Percentiles rank a stretch among this genome's conserved stretches.
Conservation (phyloP, 2,113 vertebrate species). For the Equus przewalskii region DNA sequence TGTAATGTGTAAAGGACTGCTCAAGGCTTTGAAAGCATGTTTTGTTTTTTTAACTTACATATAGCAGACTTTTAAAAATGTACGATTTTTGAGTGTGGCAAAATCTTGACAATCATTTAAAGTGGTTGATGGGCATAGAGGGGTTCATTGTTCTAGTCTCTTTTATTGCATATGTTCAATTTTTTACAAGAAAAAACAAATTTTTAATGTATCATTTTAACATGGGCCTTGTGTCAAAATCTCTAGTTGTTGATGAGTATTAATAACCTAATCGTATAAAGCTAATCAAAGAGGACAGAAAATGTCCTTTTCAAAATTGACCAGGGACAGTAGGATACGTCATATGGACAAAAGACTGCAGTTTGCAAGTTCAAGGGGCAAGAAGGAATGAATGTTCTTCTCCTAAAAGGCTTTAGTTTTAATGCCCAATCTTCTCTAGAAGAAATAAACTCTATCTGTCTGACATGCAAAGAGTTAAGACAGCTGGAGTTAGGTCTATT, state of each 20-base stretch:
- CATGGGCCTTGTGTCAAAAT: slow-evolving; percentile 18
- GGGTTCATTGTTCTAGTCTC: not conserved
- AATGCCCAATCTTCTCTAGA: not conserved
- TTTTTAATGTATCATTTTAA: slow-evolving; percentile 54
- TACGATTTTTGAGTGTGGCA: slow-evolving; percentile 31
- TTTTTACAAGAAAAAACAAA: slow-evolving; percentile 27
- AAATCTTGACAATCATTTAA: slow-evolving; percentile 41
- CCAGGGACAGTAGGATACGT: not conserved
- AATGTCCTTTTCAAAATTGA: slow-evolving; percentile 34
- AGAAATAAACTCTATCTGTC: slow-evolving; percentile 8
- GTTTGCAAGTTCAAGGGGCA: slow-evolving; percentile 41
- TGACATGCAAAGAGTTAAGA: slow-evolving; percentile 11
- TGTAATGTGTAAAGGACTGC: not conserved
- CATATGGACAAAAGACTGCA: not conserved
- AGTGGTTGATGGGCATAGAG: not conserved
- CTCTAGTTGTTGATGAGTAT: not conserved
- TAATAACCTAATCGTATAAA: slow-evolving; percentile 20
- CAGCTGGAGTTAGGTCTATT: slow-evolving; percentile 29
- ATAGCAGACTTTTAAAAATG: slow-evolving; percentile 11
- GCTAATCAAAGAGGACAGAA: slow-evolving; percentile 32
- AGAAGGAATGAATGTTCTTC: slow-evolving; percentile 5
- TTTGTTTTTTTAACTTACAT: not conserved
- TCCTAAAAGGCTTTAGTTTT: slow-evolving; percentile 20
- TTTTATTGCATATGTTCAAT: slow-evolving; percentile 14
- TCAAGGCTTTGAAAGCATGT: not conserved